Percentiles rank a stretch among this genome's conserved stretches.
phyloP scores from a whole-genome alignment of 1,140 invertebrate species.

The Cylas formicarius region DNA sequence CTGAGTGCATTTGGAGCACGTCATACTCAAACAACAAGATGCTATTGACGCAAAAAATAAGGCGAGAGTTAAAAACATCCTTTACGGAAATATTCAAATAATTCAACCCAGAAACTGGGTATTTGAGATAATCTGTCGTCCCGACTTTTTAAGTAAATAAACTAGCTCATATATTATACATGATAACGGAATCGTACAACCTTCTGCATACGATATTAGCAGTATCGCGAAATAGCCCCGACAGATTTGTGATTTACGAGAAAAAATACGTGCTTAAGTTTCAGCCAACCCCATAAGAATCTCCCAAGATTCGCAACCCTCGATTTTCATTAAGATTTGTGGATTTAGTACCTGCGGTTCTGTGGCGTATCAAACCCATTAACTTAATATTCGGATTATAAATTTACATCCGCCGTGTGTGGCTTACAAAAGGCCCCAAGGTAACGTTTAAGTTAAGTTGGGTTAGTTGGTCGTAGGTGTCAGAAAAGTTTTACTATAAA shows the following conservation, averaged over 20 bases:
- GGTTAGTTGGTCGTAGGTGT: too few relatives aligned
- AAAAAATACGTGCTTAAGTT: conserved; percentile 23
- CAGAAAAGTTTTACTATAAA: too few relatives aligned
- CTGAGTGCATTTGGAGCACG: too few relatives aligned
- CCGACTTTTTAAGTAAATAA: conserved; percentile 23
- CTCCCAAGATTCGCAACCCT: conserved; percentile 9
- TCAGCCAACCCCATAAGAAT: conserved; percentile 12
- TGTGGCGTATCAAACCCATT: too few relatives aligned
- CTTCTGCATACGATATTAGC: conserved; percentile 22
- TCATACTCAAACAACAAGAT: too few relatives aligned
- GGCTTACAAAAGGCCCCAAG: too few relatives aligned
- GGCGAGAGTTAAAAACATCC: too few relatives aligned
- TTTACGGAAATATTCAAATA: too few relatives aligned
- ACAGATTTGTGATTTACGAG: conserved; percentile 21
- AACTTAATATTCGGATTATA: too few relatives aligned
- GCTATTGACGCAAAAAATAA: too few relatives aligned
- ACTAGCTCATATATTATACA: conserved; percentile 22
- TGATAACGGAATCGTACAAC: conserved; percentile 19
- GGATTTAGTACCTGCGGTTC: conserved; percentile 16
- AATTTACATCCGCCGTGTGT: too few relatives aligned
- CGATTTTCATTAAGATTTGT: conserved; percentile 17
- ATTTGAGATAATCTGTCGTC: conserved; percentile 20
- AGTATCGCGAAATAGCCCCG: conserved; percentile 16
- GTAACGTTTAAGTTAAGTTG: too few relatives aligned
- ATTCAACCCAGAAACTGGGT: conserved; percentile 15